phyloP scores from a whole-genome alignment of 35 echinoderm and acorn worm species.

The Lytechinus pictus region DNA sequence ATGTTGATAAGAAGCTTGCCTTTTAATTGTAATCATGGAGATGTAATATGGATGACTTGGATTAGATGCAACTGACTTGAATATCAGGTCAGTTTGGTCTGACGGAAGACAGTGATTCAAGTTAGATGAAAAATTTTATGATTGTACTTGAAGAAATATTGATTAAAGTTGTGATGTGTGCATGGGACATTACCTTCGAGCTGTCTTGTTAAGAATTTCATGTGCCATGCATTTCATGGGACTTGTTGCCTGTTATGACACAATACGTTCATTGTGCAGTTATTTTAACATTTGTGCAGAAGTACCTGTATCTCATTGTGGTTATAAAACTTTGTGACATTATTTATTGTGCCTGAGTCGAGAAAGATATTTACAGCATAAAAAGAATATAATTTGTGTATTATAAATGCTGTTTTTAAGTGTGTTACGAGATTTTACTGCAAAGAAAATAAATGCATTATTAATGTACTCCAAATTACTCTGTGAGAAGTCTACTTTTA shows the following conservation, averaged over 20 bases:
- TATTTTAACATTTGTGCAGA: constrained; percentile 5
- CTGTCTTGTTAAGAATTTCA: not conserved
- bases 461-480: not conserved
- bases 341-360: constrained; percentile 11
- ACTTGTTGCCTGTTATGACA: not conserved
- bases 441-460: not conserved
- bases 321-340: constrained; percentile 2
- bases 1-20: constrained; percentile 1
- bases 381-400: not conserved
- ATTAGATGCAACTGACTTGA: not conserved
- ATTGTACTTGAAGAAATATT: constrained; percentile 4
- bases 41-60: not conserved
- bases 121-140: not conserved
- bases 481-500: not conserved
- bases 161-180: not conserved
- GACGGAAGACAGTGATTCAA: not conserved
- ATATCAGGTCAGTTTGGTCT: not conserved
- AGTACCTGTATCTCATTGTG: not conserved
- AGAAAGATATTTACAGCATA: not conserved
- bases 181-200: not conserved
- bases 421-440: not conserved
- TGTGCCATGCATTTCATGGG: not conserved
- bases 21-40: not conserved
- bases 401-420: not conserved
- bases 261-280: not conserved